A percentile compares a stretch with the other conserved stretches of the same genome.
Conservation (phyloP, 2,113 vertebrate genomes). For the Halcyon malimbica region DNA sequence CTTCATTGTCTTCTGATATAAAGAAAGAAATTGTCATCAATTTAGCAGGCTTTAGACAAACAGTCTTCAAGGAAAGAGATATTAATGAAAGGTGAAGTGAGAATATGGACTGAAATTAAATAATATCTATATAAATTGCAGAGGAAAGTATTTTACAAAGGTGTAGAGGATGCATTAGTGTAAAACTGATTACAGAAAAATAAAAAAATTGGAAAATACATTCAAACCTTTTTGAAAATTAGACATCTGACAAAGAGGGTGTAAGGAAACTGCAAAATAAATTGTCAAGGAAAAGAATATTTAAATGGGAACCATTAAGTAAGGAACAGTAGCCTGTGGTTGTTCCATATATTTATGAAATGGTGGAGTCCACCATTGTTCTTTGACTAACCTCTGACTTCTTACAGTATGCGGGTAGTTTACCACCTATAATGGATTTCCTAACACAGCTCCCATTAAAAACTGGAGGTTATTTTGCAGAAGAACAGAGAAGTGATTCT, state of each 20-base stretch:
- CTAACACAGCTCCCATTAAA: neutral
- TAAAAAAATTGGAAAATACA: neutral
- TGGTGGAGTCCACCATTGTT: neutral
- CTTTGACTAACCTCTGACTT: neutral
- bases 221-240: neutral
- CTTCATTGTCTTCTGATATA: neutral
- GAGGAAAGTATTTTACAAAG: neutral
- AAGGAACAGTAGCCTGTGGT: fast-evolving
- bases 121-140: neutral
- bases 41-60: neutral
- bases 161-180: neutral
- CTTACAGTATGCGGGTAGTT: neutral
- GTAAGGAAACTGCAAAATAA: neutral
- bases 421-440: neutral
- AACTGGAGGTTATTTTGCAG: neutral
- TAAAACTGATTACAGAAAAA: neutral
- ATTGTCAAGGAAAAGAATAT: neutral
- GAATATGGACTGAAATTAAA: neutral
- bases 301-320: neutral
- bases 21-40: neutral
- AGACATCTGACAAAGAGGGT: neutral
- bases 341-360: neutral
- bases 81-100: neutral
- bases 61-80: neutral
- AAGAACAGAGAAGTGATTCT: neutral